Evolutionary conservation across 2,888 invertebrate species (phyloP), one percentile per base, ranked within the genome.

Genomic region (Portevinia maculata): DNA sequence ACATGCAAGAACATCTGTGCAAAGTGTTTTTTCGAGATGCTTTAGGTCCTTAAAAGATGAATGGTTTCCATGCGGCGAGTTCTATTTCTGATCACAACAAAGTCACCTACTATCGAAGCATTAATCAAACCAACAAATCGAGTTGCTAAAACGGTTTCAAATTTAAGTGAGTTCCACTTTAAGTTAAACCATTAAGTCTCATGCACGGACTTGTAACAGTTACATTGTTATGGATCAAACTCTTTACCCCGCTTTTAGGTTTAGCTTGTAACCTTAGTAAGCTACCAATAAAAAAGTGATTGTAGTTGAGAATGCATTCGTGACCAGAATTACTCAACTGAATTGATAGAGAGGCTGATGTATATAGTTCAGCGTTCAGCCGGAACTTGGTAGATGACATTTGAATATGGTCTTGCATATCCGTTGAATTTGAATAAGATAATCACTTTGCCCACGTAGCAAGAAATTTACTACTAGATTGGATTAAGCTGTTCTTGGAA

Each of bases 301-400:
- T 81, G 81, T 79, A 60, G 67, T 79, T 79, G 60, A 79, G 60
- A 59, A 55, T 60, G 59, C 65, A 71, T 76, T 81, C 81, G 81
- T 81, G 81, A 81, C 81, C 70, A 76, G 81, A 65, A 65, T 75
- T 70, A 59, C 69, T 81, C 64, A 70, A 65, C 50, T 48, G 17
- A 46, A 24, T 44, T 46, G 71, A 44, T 62, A 21, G 74, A 79
- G 67, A 57, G 73, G 28, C 62, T 70, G 17, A 59, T 53, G 70
- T 60, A n/a, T n/a, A n/a, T n/a, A 28, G 79, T 52, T 53, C 48
- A 81, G 37, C 39, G 41, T 64, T 70, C 70, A 81, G 37, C 81
- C 81, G 81, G 81, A 81, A 81, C 75, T 70, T 39, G 53, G 53
- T 48, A 21, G 59, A 21, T 70, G 81, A 59, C 53, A 81, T 76